Conservation (phyloP, 2,113 vertebrate genomes). For the Hyperopisus bebe region DNA sequence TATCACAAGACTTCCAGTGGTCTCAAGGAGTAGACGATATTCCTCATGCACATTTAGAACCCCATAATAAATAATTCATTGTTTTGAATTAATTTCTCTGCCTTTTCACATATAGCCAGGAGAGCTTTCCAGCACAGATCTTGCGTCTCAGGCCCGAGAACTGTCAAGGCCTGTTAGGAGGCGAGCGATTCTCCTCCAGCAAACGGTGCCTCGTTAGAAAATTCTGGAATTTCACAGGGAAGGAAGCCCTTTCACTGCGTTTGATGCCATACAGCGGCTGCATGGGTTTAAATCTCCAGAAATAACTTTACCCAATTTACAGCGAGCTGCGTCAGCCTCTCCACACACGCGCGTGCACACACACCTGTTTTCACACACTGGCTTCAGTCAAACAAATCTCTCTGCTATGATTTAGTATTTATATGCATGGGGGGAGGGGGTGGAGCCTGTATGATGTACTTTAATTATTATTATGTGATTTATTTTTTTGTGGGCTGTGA, state of each 20-base stretch:
- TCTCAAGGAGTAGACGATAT: not conserved
- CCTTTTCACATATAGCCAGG: not conserved
- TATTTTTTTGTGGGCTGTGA: not conserved
- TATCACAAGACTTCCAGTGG: not conserved
- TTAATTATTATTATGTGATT: not conserved
- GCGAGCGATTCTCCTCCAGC: not conserved
- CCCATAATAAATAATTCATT: conserved; percentile 16
- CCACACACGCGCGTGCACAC: not conserved
- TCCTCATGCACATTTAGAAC: not conserved
- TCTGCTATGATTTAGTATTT: not conserved
- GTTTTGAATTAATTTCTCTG: conserved; percentile 14
- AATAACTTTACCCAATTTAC: not conserved
- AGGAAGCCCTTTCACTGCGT: not conserved
- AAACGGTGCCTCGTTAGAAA: not conserved
- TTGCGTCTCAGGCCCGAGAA: not conserved
- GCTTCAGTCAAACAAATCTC: not conserved
- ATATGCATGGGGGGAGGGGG: not conserved
- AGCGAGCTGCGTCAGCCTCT: not conserved
- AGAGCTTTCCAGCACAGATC: not conserved
- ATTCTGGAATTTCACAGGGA: not conserved
- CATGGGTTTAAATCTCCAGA: not conserved
- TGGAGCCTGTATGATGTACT: not conserved
- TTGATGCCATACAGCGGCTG: not conserved
- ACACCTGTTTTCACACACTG: not conserved
- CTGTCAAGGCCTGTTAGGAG: not conserved